A percentile compares a stretch with the other conserved stretches of the same genome.
Evolutionary conservation across 2,797 vertebrate genomes (phyloP).

Genomic region (Synaphobranchus kaupii): DNA sequence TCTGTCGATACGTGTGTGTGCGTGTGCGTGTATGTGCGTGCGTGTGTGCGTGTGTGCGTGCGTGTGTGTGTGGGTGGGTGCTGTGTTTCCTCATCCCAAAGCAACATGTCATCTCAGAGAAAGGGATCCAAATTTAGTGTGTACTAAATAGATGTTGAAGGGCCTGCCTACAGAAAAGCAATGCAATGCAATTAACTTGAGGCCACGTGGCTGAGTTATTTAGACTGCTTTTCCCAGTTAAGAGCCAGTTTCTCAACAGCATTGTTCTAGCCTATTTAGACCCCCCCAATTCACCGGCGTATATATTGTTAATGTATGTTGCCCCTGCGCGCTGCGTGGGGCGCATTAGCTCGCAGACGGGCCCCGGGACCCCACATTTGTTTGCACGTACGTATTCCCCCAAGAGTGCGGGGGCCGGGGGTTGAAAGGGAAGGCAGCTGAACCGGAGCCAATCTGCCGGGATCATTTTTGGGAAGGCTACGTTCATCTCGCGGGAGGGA

Average conservation of each 20-base stretch:
- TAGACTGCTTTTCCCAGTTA: constrained; percentile 34
- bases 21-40: constrained; percentile 35
- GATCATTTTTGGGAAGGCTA: neutral
- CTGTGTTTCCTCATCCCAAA: constrained; percentile 32
- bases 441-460: constrained; percentile 38
- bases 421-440: constrained; percentile 34
- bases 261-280: constrained; percentile 12
- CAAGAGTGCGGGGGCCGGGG: constrained; percentile 40
- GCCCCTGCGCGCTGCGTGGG: constrained; percentile 52
- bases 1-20: constrained; percentile 34
- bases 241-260: constrained; percentile 30
- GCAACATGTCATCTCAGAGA: constrained; percentile 32
- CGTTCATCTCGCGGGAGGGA: too few species aligned
- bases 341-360: constrained; percentile 53
- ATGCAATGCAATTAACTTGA: constrained; percentile 38
- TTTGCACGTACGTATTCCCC: constrained; percentile 49
- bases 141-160: constrained; percentile 38
- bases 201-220: constrained; percentile 35
- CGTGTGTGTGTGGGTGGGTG: constrained; percentile 32
- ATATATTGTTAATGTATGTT: neutral
- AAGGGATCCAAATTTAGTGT: constrained; percentile 39
- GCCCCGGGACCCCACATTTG: constrained; percentile 52
- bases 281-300: neutral
- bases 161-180: constrained; percentile 40
- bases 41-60: constrained; percentile 34